Evolutionary conservation across 2,797 vertebrate genomes (phyloP).

Genomic region (Gephyroberyx darwinii): DNA sequence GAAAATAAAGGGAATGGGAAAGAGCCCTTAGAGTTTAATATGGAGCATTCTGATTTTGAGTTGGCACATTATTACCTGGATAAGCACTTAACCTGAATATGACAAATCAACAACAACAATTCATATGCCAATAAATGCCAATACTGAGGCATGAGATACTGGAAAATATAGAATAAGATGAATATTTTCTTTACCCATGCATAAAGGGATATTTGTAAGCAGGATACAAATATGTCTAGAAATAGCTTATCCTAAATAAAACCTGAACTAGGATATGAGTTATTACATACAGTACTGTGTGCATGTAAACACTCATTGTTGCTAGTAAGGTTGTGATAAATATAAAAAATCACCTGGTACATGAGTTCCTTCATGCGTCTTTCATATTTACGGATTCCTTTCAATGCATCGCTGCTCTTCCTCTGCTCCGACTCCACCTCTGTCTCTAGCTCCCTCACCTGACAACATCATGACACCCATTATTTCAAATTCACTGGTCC

Average conservation of each 20-base stretch:
- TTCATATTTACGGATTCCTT: constrained; percentile 81
- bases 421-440: constrained; percentile 79
- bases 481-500: background rate
- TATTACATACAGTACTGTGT: too few species aligned
- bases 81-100: too few species aligned
- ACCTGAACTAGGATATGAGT: too few species aligned
- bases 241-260: too few species aligned
- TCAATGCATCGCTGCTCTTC: constrained; percentile 75
- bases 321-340: background rate
- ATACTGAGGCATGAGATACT: background rate
- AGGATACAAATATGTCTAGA: too few species aligned
- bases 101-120: too few species aligned
- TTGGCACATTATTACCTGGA: too few species aligned
- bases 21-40: background rate
- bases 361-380: constrained; percentile 81
- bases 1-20: constrained; percentile 8
- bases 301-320: background rate
- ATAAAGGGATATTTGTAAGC: background rate
- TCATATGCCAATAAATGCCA: too few species aligned
- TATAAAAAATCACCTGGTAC: constrained; percentile 73
- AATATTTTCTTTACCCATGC: background rate
- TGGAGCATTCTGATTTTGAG: background rate
- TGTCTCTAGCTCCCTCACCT: constrained; percentile 73
- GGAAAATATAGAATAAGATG: background rate
- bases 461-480: constrained; percentile 15